A percentile compares a stretch with the other conserved stretches of the same genome.
Conservation (phyloP, 35 echinoderm and acorn worm genomes). For the Lytechinus variegatus region DNA sequence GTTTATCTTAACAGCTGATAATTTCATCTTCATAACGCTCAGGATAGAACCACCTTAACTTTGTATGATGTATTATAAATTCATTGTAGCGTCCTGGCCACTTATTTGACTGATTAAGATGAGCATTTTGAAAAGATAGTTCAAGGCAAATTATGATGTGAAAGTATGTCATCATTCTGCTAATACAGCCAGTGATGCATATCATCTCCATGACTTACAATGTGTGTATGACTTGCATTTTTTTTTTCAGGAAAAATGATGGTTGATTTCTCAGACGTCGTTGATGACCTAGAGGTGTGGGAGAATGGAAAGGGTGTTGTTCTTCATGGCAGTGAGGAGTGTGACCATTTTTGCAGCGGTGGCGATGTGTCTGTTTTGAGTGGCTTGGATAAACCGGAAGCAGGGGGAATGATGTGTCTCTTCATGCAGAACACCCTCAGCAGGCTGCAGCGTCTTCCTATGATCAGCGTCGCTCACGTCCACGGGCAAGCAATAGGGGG, state of each 20-base stretch:
- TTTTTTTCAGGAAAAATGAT: conserved; percentile 90
- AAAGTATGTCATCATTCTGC: too few relatives aligned
- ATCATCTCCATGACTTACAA: too few relatives aligned
- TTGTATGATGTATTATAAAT: too few relatives aligned
- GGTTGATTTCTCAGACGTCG: conserved; percentile 79
- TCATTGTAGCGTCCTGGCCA: too few relatives aligned
- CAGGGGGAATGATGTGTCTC: conserved; percentile 81
- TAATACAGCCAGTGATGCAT: too few relatives aligned
- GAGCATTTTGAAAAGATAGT: too few relatives aligned
- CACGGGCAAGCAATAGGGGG: conserved; percentile 76
- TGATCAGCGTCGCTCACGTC: conserved; percentile 84
- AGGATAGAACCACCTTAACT: too few relatives aligned
- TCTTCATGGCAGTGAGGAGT: conserved; percentile 61
- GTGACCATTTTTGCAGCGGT: conserved; percentile 77
- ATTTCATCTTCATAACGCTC: too few relatives aligned
- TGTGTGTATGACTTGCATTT: background rate
- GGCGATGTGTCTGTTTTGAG: conserved; percentile 61
- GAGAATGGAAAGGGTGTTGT: conserved; percentile 82
- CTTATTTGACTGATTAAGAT: too few relatives aligned
- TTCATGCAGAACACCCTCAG: conserved; percentile 91
- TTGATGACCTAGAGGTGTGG: conserved; percentile 85
- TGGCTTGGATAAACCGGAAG: conserved; percentile 51
- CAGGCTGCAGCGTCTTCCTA: conserved; percentile 66
- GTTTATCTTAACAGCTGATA: too few relatives aligned
- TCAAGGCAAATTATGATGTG: too few relatives aligned